Base-by-base conservation (phyloP, 1,140 invertebrate genomes). In the Drosophila nikananu region DNA sequence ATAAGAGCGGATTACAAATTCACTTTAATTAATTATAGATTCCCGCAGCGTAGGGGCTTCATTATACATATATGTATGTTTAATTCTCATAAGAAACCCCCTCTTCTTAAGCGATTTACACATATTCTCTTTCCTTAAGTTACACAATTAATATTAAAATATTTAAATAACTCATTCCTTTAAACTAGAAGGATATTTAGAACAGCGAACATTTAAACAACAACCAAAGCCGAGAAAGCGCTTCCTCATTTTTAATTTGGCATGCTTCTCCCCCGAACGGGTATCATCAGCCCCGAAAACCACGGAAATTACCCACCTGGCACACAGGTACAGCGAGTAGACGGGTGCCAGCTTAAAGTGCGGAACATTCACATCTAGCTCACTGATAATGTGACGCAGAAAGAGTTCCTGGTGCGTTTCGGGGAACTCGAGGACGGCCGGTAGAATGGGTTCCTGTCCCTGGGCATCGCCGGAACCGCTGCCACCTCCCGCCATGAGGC, bases 391-490 rank as follows among this genome's bases (percentile, higher is more conserved):
- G 15, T 97, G 96, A 75, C 96, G 95, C 19, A 99, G 94, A 93
- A 99, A 98, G 44, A 96, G 95, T 91, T 98, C 97, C 94, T 99
- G 98, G 17, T 96, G 97, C 68, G 98, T 98, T 94, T 99, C 98
- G 25, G 98, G 96, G 91, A 99, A 98, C 94, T 99, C 98, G 67
- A 99, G 93, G 19, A 98, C 97, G 7, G 98, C 98, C 17, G 98
- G 98, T 72, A 99, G 94, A 77, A 99, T 98, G 39, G 98, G 96
- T 93, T 98, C 98, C 73, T 96, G 96, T 30, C 97, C 96, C 59
- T 93, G 92, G 46, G 67, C 77, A 35, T 80, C 74, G 9, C 37
- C 75, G 27, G 82, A 82, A 27, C 86, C 86, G 54, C 84, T 81
- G 64, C 83, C 86, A 25, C 81, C 83, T 39, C 82, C 77, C 51